These are phyloP conservation scores for Pocillopora damicornis DNA, from an alignment of 64 coral and sea anemone species.

Conservation along the genomic window DNA sequence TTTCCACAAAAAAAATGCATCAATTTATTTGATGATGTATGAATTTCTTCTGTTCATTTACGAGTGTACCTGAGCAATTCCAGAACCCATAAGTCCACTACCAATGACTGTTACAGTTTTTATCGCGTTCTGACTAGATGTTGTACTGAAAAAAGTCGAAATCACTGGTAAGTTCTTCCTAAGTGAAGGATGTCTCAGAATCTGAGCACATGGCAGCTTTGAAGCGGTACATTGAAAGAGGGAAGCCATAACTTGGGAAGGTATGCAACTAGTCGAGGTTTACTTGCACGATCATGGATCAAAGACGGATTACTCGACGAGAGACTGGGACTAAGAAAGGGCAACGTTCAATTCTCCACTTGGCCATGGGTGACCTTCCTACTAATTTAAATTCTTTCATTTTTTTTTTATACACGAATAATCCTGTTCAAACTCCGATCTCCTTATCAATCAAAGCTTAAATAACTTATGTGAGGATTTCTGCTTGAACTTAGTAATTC, in stretches of 20 bases:
- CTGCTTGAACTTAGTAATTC: no score
- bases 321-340: slow-evolving; percentile 4
- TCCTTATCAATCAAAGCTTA: no score
- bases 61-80: slow-evolving; percentile 78
- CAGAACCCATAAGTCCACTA: slow-evolving; percentile 87
- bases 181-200: slow-evolving; percentile 2
- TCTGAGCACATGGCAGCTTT: slow-evolving; percentile 4
- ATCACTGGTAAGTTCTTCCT: slow-evolving; percentile 23
- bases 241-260: slow-evolving; percentile 36
- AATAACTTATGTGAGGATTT: no score
- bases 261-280: neutral
- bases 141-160: slow-evolving; percentile 50
- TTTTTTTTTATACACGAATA: no score
- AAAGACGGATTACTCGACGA: neutral
- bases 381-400: no score
- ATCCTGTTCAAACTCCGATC: no score
- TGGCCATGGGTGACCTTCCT: no score
- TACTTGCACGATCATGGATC: neutral
- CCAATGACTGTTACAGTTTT: slow-evolving; percentile 91
- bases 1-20: no score
- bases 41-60: neutral
- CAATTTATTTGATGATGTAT: no score
- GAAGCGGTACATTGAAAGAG: slow-evolving; percentile 24
- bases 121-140: slow-evolving; percentile 46
- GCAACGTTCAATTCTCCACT: no score